These are phyloP conservation scores for Idaea dimidiata DNA, from an alignment of 2,888 invertebrate species.

Conservation along the genomic window DNA sequence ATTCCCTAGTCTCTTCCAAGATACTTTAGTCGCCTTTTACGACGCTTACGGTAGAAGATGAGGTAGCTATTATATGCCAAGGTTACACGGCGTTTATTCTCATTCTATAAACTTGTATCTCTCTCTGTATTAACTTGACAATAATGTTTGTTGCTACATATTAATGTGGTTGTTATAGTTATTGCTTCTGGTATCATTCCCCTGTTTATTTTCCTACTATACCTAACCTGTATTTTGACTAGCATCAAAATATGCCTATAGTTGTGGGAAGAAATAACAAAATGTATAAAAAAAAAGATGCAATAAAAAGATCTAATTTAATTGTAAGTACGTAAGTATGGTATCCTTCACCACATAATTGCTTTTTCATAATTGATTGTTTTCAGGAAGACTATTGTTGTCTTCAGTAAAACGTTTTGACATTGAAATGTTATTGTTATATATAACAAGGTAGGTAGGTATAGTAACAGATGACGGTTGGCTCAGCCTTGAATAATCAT, in stretches of 20 bases:
- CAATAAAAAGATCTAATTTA: background rate
- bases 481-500: constrained; percentile 67
- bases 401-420: constrained; percentile 47
- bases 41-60: too few species aligned
- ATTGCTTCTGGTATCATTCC: background rate
- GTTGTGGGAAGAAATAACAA: too few species aligned
- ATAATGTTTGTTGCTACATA: background rate
- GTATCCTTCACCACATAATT: background rate
- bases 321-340: background rate
- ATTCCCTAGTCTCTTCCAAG: too few species aligned
- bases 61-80: too few species aligned
- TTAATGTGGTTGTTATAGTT: background rate
- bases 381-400: constrained; percentile 30
- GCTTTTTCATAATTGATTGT: constrained; percentile 10
- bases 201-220: background rate
- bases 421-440: constrained; percentile 68
- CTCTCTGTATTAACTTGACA: background rate
- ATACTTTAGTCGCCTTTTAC: too few species aligned
- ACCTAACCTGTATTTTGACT: background rate
- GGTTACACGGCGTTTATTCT: background rate
- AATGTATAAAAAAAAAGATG: background rate
- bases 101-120: too few species aligned
- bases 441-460: constrained; percentile 44
- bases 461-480: constrained; percentile 57
- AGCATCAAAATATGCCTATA: background rate